These are phyloP conservation scores for Conchocele bisecta DNA, from an alignment of 2,888 invertebrate genomes.

Conservation along the genomic window DNA sequence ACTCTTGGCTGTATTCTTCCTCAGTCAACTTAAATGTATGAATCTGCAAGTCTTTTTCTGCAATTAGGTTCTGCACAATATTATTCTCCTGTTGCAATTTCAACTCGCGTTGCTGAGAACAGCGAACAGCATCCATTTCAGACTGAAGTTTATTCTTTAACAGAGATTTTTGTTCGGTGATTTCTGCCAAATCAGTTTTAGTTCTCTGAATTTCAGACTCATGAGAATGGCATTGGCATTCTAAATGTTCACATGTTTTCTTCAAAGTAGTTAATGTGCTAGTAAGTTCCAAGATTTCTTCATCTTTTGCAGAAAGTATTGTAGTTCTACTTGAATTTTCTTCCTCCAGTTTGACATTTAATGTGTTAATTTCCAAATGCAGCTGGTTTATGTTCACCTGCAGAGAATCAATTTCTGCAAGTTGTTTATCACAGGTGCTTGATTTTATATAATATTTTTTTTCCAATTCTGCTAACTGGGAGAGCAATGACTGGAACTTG, in stretches of 20 bases:
- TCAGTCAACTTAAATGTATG: constrained; percentile 32
- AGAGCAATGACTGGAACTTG: constrained; percentile 68
- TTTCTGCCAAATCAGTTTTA: too few relatives aligned
- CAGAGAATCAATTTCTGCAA: constrained; percentile 36
- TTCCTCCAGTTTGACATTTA: neutral
- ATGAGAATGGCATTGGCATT: too few relatives aligned
- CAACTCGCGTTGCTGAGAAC: constrained; percentile 28
- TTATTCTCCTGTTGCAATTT: constrained; percentile 29
- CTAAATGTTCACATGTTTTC: too few relatives aligned
- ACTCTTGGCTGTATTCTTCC: constrained; percentile 33
- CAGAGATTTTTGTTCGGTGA: too few relatives aligned
- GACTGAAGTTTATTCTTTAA: constrained; percentile 1
- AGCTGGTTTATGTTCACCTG: constrained; percentile 48
- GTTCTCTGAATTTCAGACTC: too few relatives aligned
- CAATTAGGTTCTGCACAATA: constrained; percentile 32
- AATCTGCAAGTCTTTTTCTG: constrained; percentile 36
- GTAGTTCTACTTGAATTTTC: neutral
- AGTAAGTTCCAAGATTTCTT: too few relatives aligned
- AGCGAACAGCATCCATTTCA: too few relatives aligned
- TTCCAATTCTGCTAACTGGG: constrained; percentile 73
- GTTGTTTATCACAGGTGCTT: constrained; percentile 39
- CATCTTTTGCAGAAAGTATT: constrained; percentile 33
- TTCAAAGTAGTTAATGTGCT: too few relatives aligned
- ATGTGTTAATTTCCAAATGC: constrained; percentile 14
- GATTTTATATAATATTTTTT: too few relatives aligned